A percentile compares a stretch with the other conserved stretches of the same genome.
These are phyloP conservation scores for Bombus picipes DNA, from an alignment of 1,140 invertebrate species.

Conservation along the genomic window DNA sequence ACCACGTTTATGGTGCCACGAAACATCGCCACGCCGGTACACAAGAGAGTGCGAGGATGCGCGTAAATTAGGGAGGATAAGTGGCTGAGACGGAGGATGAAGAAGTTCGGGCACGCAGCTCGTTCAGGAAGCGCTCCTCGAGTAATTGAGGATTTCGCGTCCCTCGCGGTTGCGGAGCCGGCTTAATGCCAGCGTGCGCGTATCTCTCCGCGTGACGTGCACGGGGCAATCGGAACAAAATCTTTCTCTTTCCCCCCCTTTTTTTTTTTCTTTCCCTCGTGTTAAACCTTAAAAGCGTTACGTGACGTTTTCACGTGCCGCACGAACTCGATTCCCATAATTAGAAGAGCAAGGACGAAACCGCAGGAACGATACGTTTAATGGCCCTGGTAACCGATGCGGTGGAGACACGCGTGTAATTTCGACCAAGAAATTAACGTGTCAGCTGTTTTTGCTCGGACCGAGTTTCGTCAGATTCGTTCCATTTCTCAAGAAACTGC, in stretches of 20 bases:
- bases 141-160: constrained; percentile 18
- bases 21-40: background rate
- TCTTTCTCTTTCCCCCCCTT: background rate
- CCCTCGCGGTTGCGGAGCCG: background rate
- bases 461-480: background rate
- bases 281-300: background rate
- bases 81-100: background rate
- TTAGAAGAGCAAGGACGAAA: constrained; percentile 16
- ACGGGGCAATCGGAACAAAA: background rate
- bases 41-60: background rate
- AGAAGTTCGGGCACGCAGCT: constrained; percentile 15
- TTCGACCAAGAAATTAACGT: background rate
- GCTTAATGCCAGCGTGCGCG: constrained; percentile 15
- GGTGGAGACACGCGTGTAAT: constrained; percentile 13
- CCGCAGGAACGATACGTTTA: background rate
- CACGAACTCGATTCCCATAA: constrained; percentile 4
- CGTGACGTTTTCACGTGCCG: constrained; percentile 15
- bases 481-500: background rate
- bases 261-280: background rate
- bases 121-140: constrained; percentile 16
- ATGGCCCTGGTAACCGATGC: background rate
- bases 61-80: constrained; percentile 12
- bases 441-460: no score
- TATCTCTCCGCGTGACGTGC: constrained; percentile 10
- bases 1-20: background rate